Evolutionary conservation across 2,113 vertebrate genomes (phyloP), one percentile per base, ranked within the genome.

Genomic region (Morone chrysops): DNA sequence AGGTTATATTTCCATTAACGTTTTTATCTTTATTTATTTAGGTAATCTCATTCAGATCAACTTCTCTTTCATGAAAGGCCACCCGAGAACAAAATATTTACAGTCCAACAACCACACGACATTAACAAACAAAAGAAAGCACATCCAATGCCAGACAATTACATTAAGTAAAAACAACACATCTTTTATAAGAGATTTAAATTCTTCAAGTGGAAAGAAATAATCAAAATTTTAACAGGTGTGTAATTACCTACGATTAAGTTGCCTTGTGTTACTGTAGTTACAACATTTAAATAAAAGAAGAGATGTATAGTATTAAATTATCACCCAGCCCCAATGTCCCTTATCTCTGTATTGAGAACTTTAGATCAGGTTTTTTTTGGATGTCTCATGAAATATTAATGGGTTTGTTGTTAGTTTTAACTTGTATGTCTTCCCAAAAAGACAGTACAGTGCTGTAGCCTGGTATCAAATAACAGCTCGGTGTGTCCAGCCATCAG

Each of bases 401-500:
- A 41, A 82, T 48, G 18, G 13, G 36, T 31, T 5, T 75, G 20
- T 48, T 81, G 7, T 38, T 76, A 31, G 40, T 75, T 22, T 67
- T 75, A 61, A 40, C 62, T 11, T 45, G 53, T 69, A 31, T 59
- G 20, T 31, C 60, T 61, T 81, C 40, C 41, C 62, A 81, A 75
- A 75, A 76, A 71, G 75, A 65, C 68, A 85, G 50, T 47, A 67
- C 48, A 51, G 73, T 80, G 70, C 74, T 81, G 38, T 45, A 20
- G 54, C n/a, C 36, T 65, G 81, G 86, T 90, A 40, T 93, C 85
- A n/a, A 66, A 59, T 91, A 70, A 81, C 92, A 70, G 72, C 50
- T 25, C 12, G 0, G 5, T 51, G 67, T 75, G 57, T 75, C 63
- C 82, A 62, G 74, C 71, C 56, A 13, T 84, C 70, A 60, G 81